A percentile compares a stretch with the other conserved stretches of the same genome.
phyloP scores from a whole-genome alignment of 1,140 invertebrate species.

The Cepaea nemoralis region DNA sequence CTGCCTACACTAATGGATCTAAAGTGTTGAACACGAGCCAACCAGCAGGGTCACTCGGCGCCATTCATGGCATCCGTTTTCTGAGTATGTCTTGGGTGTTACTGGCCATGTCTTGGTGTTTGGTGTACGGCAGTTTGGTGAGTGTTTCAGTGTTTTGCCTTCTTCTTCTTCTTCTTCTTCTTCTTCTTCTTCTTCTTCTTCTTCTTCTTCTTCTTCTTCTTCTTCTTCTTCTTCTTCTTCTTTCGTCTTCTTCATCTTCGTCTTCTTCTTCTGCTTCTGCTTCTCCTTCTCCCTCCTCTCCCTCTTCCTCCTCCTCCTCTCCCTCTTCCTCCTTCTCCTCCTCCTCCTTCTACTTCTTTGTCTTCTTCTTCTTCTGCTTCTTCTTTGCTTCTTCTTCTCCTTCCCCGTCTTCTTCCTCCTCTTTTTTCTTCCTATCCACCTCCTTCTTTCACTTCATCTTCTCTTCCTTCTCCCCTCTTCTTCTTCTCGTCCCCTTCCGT shows the following conservation, averaged over 20 bases:
- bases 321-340: neutral
- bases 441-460: no score
- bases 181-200: neutral
- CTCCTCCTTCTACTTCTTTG: neutral
- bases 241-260: no score
- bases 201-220: neutral
- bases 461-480: no score
- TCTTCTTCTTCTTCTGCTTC: neutral
- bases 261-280: no score
- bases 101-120: conserved; percentile 80
- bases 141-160: conserved; percentile 10
- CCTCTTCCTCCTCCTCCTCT: neutral
- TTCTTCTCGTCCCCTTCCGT: no score
- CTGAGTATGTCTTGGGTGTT: conserved; percentile 95
- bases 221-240: neutral
- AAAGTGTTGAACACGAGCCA: conserved; percentile 59
- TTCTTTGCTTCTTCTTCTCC: neutral
- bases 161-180: neutral
- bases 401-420: no score
- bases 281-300: no score
- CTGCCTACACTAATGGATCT: conserved; percentile 56
- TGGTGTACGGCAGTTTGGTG: conserved; percentile 73
- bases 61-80: conserved; percentile 72
- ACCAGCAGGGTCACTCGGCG: conserved; percentile 48
- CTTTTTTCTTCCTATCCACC: no score